Base-by-base conservation (phyloP, 2,888 invertebrate species). In the Dusona sp. region DNA sequence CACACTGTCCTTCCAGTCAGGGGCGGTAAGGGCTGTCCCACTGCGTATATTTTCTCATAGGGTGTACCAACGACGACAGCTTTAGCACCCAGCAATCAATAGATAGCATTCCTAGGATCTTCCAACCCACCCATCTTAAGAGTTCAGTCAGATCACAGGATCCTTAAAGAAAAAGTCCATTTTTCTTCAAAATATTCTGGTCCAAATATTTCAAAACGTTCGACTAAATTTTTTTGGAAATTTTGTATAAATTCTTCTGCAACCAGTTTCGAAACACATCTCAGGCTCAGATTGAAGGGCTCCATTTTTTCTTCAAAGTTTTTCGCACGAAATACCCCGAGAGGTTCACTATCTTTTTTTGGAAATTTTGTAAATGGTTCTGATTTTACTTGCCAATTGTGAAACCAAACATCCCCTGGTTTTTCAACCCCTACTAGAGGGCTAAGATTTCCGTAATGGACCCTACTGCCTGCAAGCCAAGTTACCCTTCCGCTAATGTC, bases 31-130 rank as follows among this genome's bases (percentile, higher is more conserved):
- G n/a, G 22, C 38, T 67, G 38, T 11, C 79, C 77, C 72, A 81
- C 67, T 77, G 72, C 75, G 83, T 81, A 84, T 67, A 83, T 85
- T 84, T 87, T 78, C 75, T 64, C 80, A 61, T 84, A 45, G 84
- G 81, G 72, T 85, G 83, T 86, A 82, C 82, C 87, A 85, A 79
- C 80, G 89, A 86, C 84, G 90, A 91, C 90, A 90, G 90, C 86
- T 91, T 91, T 90, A 89, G 89, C 89, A 89, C 90, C 45, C 68
- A 75, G 86, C 89, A 90, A 91, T 91, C 91, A 88, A 91, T 91
- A 90, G 90, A 90, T 88, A 89, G 86, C 83, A 9, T 38, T 38
- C n/a, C 38, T 38, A 9, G 38, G 38, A 22, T 11, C 13, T 25
- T 61, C n/a, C 9, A 67, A 22, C 38, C 9, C 13, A 38, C 19